These are phyloP conservation scores for Xenops minutus DNA, from an alignment of 2,797 vertebrate species.

Conservation along the genomic window DNA sequence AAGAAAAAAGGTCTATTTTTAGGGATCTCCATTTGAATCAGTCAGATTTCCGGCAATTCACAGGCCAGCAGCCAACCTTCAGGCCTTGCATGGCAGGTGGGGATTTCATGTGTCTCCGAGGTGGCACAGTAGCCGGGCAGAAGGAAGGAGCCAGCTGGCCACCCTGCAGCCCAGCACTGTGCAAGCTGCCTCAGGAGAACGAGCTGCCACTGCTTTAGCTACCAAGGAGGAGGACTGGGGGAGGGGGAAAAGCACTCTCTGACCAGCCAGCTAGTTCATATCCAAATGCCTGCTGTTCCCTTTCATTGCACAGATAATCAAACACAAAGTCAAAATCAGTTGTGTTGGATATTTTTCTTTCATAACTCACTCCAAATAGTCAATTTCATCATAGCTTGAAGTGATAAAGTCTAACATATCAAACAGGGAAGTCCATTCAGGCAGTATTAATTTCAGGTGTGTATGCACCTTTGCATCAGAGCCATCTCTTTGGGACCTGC, in stretches of 20 bases:
- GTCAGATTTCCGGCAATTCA: neutral
- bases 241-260: neutral
- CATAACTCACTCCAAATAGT: neutral
- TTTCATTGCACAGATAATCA: neutral
- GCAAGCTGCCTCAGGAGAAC: neutral
- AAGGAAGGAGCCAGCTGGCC: neutral
- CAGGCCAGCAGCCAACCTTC: neutral
- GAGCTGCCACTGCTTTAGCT: neutral
- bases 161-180: fast-evolving
- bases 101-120: neutral
- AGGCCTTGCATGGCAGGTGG: neutral
- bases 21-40: neutral
- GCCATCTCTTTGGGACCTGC: neutral
- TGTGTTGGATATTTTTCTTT: neutral
- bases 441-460: neutral
- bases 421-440: neutral
- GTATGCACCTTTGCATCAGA: neutral
- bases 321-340: neutral
- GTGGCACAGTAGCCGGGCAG: neutral
- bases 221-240: neutral
- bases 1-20: neutral
- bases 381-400: neutral
- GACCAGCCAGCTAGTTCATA: neutral
- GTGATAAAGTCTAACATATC: neutral
- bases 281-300: neutral